Evolutionary conservation across 2,797 vertebrate species (phyloP).

Genomic region (Botia almorhae): DNA sequence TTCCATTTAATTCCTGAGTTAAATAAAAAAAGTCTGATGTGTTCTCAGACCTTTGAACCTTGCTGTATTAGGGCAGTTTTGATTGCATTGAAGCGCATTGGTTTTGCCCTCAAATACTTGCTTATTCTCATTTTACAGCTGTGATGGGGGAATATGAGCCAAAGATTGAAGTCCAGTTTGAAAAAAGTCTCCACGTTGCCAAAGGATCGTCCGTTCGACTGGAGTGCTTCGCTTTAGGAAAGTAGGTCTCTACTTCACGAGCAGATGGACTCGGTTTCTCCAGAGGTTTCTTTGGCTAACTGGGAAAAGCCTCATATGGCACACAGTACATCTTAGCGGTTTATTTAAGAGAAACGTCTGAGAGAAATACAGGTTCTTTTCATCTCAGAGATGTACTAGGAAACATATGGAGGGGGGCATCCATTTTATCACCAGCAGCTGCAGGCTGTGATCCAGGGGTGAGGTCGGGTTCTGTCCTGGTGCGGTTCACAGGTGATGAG

Average conservation of each 20-base stretch:
- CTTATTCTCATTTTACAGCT: conserved; percentile 72
- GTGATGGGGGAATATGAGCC: conserved; percentile 97
- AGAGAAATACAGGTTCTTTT: conserved; percentile 54
- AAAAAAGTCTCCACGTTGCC: conserved; percentile 83
- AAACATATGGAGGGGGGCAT: conserved; percentile 13
- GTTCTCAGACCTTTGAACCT: not conserved
- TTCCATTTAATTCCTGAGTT: not conserved
- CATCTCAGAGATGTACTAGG: conserved; percentile 41
- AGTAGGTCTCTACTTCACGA: conserved; percentile 82
- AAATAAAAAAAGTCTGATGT: not conserved
- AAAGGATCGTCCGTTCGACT: conserved; percentile 90
- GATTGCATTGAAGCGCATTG: not conserved
- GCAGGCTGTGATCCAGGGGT: conserved; percentile 28
- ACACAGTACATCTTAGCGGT: conserved; percentile 34
- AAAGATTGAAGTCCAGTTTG: conserved; percentile 94
- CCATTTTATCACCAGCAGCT: conserved; percentile 42
- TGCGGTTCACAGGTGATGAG: conserved; percentile 43
- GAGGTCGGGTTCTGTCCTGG: conserved; percentile 27
- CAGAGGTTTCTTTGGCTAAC: conserved; percentile 33
- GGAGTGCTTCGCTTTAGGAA: conserved; percentile 95
- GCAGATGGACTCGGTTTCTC: conserved; percentile 47
- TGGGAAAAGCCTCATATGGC: conserved; percentile 47
- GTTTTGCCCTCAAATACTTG: conserved; percentile 9
- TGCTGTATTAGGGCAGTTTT: not conserved
- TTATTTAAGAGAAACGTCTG: conserved; percentile 56